Conservation (phyloP, 2,113 vertebrate species). For the Porphyrio hochstetteri region DNA sequence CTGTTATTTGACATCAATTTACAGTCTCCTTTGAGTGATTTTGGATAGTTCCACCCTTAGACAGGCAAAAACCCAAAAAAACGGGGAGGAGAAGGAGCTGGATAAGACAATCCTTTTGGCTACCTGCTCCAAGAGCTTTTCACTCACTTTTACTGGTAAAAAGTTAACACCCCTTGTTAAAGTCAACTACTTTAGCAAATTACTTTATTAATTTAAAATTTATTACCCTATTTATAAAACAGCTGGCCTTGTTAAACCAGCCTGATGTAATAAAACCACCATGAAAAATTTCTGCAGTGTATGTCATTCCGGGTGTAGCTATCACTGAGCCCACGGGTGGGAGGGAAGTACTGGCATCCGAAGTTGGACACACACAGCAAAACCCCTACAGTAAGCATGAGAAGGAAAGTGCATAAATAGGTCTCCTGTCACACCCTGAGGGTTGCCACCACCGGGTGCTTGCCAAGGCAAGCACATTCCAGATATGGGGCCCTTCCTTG, state of each 20-base stretch:
- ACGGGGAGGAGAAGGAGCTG: neutral
- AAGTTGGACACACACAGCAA: slow-evolving; percentile 3
- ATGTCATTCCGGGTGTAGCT: neutral
- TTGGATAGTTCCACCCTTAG: neutral
- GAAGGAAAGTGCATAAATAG: slow-evolving; percentile 31
- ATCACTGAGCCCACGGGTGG: neutral
- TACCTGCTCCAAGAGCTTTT: neutral
- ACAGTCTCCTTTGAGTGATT: neutral
- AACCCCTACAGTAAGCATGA: neutral
- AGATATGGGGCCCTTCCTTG: neutral
- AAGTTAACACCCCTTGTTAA: neutral
- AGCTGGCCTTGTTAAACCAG: neutral
- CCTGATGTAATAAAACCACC: neutral
- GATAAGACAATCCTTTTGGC: neutral
- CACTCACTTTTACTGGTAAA: neutral
- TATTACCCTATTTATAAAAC: neutral
- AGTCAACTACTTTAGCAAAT: slow-evolving; percentile 11
- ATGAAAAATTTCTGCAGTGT: neutral
- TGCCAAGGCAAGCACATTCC: slow-evolving; percentile 50
- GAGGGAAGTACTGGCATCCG: neutral
- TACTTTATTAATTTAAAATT: neutral
- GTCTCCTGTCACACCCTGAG: slow-evolving; percentile 34
- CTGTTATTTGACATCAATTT: neutral
- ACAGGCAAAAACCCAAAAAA: neutral
- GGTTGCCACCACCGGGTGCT: neutral